Percentiles rank a stretch among this genome's conserved stretches.
Evolutionary conservation across 2,888 invertebrate genomes (phyloP).

Genomic region (Hipparchia semele): DNA sequence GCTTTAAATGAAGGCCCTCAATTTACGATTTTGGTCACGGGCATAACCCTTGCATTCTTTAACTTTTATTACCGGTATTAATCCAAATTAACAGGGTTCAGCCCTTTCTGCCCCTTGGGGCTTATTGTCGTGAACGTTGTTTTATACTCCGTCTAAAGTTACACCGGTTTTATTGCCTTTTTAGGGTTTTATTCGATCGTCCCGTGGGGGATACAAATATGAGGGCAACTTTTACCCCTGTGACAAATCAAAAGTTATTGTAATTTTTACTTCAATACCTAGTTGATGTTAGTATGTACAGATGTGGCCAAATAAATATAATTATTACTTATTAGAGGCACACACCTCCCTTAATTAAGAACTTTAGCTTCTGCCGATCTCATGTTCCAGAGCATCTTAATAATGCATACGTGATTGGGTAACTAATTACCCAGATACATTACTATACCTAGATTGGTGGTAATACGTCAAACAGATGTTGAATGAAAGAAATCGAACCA

Average conservation of each 20-base stretch:
- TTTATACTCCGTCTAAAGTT: slow-evolving; percentile 6
- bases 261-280: not conserved
- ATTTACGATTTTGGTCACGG: slow-evolving; percentile 9
- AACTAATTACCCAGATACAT: too few relatives aligned
- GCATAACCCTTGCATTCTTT: slow-evolving; percentile 10
- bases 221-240: not conserved
- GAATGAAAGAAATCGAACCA: too few relatives aligned
- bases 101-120: slow-evolving; percentile 27
- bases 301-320: too few relatives aligned
- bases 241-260: too few relatives aligned
- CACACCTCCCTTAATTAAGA: too few relatives aligned
- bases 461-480: too few relatives aligned
- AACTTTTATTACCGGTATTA: slow-evolving; percentile 28
- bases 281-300: too few relatives aligned
- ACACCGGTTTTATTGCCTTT: slow-evolving; percentile 26
- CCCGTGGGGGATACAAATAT: not conserved
- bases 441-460: too few relatives aligned
- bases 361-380: too few relatives aligned
- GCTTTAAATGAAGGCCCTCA: not conserved
- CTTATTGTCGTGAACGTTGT: slow-evolving; percentile 31
- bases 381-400: too few relatives aligned
- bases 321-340: too few relatives aligned
- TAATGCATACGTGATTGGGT: too few relatives aligned
- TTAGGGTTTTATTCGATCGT: slow-evolving; percentile 20
- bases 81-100: slow-evolving; percentile 30